Evolutionary conservation across 2,113 vertebrate species (phyloP).

Genomic region (Todiramphus chloris): DNA sequence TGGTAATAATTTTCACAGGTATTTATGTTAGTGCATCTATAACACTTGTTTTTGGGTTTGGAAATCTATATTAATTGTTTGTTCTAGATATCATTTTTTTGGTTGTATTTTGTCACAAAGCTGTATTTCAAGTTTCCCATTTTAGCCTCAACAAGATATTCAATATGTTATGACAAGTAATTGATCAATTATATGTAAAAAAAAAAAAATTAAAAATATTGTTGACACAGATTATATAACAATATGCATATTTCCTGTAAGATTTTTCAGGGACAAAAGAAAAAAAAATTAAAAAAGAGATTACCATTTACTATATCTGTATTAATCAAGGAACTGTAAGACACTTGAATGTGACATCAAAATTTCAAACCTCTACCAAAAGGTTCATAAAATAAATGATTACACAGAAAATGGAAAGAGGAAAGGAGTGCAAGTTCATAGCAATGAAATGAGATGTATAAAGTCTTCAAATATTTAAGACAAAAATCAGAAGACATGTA

Average conservation of each 20-base stretch:
- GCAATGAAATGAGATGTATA: background rate
- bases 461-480: background rate
- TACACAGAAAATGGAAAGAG: background rate
- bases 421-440: background rate
- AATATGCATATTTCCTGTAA: background rate
- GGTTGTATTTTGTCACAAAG: background rate
- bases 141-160: background rate
- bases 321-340: background rate
- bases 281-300: background rate
- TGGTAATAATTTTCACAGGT: background rate
- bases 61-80: background rate
- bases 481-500: background rate
- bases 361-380: background rate
- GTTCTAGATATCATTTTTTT: background rate
- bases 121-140: background rate
- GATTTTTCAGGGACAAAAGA: background rate
- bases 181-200: background rate
- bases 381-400: background rate
- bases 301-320: background rate
- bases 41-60: background rate
- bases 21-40: background rate
- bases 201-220: background rate
- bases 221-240: background rate
- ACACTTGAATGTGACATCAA: background rate
- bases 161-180: background rate